Evolutionary conservation across 2,113 vertebrate species (phyloP).

Genomic region (Chinchilla lanigera): DNA sequence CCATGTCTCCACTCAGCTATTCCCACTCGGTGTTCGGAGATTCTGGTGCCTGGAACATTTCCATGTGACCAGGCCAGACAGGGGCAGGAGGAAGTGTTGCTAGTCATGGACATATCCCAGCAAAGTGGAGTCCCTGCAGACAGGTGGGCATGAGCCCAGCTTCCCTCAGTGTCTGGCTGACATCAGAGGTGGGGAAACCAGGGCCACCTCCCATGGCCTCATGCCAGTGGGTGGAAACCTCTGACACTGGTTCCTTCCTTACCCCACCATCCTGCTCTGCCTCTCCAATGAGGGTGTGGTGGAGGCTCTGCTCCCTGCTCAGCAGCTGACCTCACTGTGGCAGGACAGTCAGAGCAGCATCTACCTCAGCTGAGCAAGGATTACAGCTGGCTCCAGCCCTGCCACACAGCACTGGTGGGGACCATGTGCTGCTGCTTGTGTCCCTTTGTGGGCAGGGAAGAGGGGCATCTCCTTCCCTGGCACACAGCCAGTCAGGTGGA

Average conservation of each 20-base stretch:
- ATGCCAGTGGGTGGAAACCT: not conserved
- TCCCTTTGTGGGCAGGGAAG: not conserved
- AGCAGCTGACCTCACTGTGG: not conserved
- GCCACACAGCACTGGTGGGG: rapidly evolving
- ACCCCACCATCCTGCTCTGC: not conserved
- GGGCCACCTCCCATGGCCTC: not conserved
- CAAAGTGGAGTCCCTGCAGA: not conserved
- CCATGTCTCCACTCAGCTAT: rapidly evolving
- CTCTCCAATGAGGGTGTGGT: no score
- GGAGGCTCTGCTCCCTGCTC: not conserved
- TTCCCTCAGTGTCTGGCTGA: not conserved
- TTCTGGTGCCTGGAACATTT: not conserved
- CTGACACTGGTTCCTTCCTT: not conserved
- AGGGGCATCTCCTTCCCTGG: not conserved
- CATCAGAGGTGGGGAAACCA: not conserved
- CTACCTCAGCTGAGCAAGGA: rapidly evolving
- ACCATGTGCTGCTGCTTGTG: not conserved
- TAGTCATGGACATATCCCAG: not conserved
- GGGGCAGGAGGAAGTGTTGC: not conserved
- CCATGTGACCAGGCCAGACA: not conserved
- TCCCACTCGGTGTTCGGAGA: not conserved
- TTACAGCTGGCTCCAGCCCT: no score
- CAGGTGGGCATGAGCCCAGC: not conserved
- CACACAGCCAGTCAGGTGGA: not conserved
- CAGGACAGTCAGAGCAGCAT: not conserved